Percentiles rank a stretch among this genome's conserved stretches.
phyloP scores from a whole-genome alignment of 2,797 vertebrate genomes.

The Nyctalus aviator region DNA sequence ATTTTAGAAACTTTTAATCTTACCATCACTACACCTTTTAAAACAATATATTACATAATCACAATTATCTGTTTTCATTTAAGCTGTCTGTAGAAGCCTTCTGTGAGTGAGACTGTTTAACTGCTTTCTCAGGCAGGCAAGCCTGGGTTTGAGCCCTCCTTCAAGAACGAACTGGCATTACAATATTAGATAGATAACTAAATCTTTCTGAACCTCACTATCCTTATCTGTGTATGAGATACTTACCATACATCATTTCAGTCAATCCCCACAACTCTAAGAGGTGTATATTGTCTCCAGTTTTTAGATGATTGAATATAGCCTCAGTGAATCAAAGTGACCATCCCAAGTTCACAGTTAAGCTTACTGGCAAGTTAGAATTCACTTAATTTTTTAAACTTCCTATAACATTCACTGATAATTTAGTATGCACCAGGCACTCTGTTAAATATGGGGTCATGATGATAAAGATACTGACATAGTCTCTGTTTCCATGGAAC shows the following conservation, averaged over 20 bases:
- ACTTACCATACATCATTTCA: background rate
- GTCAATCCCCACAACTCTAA: background rate
- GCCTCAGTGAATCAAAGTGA: background rate
- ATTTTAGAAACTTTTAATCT: slow-evolving; percentile 26
- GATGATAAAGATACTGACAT: background rate
- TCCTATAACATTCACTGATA: background rate
- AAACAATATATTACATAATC: slow-evolving; percentile 3
- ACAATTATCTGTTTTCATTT: slow-evolving; percentile 6
- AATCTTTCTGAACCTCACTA: background rate
- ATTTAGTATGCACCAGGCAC: background rate
- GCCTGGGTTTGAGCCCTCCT: background rate
- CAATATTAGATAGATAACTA: background rate
- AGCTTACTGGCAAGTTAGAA: background rate
- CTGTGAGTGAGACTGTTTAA: slow-evolving; percentile 45
- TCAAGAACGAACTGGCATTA: background rate
- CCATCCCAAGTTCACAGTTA: background rate
- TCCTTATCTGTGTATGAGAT: background rate
- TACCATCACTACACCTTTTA: background rate
- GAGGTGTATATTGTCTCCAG: background rate
- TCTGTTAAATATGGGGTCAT: background rate
- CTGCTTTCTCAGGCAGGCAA: background rate
- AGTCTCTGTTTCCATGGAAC: background rate
- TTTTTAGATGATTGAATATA: background rate
- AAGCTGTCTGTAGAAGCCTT: background rate
- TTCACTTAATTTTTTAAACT: background rate